Conservation (phyloP, 2,113 vertebrate species). For the Psittacara wagleri region DNA sequence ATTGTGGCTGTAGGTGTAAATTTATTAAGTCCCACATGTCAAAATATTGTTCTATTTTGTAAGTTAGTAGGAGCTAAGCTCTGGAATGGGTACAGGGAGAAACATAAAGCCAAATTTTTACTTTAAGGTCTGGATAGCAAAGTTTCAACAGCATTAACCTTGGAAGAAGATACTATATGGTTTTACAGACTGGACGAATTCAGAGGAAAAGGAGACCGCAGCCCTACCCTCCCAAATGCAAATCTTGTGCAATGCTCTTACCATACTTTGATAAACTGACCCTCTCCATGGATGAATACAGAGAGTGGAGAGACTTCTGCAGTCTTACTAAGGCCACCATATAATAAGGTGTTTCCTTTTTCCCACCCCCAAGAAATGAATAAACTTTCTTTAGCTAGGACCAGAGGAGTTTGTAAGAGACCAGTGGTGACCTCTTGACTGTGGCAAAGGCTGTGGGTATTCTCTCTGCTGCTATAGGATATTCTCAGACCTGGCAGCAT, state of each 20-base stretch:
- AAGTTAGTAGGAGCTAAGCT: constrained; percentile 4
- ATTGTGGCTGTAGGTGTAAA: constrained; percentile 4
- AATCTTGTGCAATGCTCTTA: not conserved
- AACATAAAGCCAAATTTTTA: not conserved
- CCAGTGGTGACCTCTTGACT: not conserved
- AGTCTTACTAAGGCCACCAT: not conserved
- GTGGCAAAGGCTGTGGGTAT: not conserved
- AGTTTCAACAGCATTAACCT: not conserved
- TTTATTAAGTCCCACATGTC: constrained; percentile 18
- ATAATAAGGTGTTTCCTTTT: not conserved
- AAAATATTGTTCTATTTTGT: constrained; percentile 34
- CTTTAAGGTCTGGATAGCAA: not conserved
- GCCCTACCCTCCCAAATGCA: not conserved
- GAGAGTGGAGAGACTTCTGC: not conserved
- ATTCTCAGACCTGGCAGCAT: not conserved
- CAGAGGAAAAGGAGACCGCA: not conserved
- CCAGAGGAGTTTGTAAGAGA: not conserved
- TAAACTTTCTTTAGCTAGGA: not conserved
- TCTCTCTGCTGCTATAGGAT: not conserved
- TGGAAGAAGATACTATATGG: not conserved
- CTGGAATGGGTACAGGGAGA: not conserved
- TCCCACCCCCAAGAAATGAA: not conserved
- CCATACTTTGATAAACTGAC: not conserved
- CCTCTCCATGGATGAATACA: not conserved
- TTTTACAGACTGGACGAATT: not conserved